A percentile compares a stretch with the other conserved stretches of the same genome.
phyloP scores from a whole-genome alignment of 1,140 invertebrate species.

The Pseudoatta argentina region DNA sequence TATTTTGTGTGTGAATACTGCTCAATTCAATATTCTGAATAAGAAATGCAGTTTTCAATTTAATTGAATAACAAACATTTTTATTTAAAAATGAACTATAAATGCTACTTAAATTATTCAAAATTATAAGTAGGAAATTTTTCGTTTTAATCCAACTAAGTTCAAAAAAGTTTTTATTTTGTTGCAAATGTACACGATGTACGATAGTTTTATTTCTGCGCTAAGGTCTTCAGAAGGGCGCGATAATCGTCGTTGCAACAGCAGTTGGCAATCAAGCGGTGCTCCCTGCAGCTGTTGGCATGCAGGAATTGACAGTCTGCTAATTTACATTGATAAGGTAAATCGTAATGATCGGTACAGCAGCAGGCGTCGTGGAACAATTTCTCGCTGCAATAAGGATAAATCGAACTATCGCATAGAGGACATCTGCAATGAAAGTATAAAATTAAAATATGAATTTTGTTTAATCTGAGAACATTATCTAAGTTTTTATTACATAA shows the following conservation, averaged over 20 bases:
- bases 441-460: neutral
- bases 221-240: constrained; percentile 62
- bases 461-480: neutral
- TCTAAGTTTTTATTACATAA: too few relatives aligned
- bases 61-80: too few relatives aligned
- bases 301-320: constrained; percentile 91
- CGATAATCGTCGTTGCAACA: constrained; percentile 88
- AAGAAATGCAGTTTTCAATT: too few relatives aligned
- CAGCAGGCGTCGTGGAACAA: constrained; percentile 92
- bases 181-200: neutral
- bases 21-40: too few relatives aligned
- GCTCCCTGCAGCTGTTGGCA: constrained; percentile 91
- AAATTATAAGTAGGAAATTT: too few relatives aligned
- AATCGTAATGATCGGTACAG: constrained; percentile 85
- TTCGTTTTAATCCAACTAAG: too few relatives aligned
- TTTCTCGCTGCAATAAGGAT: constrained; percentile 91
- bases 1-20: too few relatives aligned
- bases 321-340: constrained; percentile 88
- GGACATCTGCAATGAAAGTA: constrained; percentile 86
- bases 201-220: neutral
- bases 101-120: too few relatives aligned
- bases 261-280: constrained; percentile 90
- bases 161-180: neutral
- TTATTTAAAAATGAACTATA: too few relatives aligned
- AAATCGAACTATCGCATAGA: constrained; percentile 91